Conservation (phyloP, 2,797 vertebrate species). For the Phrynocephalus vlangalii region DNA sequence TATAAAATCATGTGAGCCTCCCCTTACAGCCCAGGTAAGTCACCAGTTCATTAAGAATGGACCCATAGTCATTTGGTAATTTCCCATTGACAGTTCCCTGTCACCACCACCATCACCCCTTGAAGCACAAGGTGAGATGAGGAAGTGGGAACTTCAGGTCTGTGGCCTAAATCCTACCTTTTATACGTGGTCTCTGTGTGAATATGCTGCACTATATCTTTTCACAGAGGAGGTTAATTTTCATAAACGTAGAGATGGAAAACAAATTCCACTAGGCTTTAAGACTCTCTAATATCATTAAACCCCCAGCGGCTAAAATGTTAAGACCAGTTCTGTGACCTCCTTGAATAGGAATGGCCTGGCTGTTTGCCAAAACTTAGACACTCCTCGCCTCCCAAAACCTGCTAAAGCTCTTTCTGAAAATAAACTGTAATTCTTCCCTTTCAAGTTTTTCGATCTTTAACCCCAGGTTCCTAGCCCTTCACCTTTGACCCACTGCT, state of each 20-base stretch:
- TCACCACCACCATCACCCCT: neutral
- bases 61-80: neutral
- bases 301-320: conserved; percentile 60
- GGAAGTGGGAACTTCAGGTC: neutral
- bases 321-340: conserved; percentile 63
- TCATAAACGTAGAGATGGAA: conserved; percentile 38
- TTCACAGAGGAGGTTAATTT: conserved; percentile 47
- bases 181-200: conserved; percentile 33
- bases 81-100: neutral
- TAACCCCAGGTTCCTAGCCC: conserved; percentile 81
- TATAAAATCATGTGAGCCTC: neutral
- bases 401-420: conserved; percentile 79
- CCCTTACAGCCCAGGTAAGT: neutral
- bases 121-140: neutral
- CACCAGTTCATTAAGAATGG: neutral
- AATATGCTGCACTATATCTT: conserved; percentile 36
- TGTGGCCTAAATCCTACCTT: neutral
- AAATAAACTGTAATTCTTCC: conserved; percentile 79
- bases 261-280: conserved; percentile 41
- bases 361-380: conserved; percentile 53
- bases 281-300: conserved; percentile 40
- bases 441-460: conserved; percentile 90
- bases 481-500: conserved; percentile 86
- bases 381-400: conserved; percentile 66
- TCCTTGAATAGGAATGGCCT: conserved; percentile 43